Base-by-base conservation (phyloP, 2,113 vertebrate genomes). In the Macrotis lagotis region DNA sequence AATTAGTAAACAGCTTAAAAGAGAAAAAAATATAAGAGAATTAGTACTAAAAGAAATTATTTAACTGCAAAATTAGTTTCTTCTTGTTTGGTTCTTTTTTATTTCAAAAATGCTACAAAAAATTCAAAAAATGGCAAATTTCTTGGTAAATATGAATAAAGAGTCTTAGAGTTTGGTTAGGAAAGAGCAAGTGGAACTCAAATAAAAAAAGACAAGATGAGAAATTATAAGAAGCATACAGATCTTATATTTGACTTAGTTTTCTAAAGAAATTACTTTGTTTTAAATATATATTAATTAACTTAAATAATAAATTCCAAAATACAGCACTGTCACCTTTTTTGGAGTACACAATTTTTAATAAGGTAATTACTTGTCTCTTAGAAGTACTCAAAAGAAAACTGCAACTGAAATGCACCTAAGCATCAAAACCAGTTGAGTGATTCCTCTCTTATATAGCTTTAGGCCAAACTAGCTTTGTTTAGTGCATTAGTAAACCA, bases 401-500 rank as follows among this genome's bases (percentile, higher is more conserved):
- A 66, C 59, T 10, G 0, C 48, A 88, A 92, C 9, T 90, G 19
- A 94, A 74, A 91, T 51, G 50, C 0, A 88, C 19, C 37, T 91
- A 91, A 92, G 90, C 3, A 25, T 52, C 26, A 93, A 94, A 83
- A n/a, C 47, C 47, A 94, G 53, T 74, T 31, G 11, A 66, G 37
- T 37, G 51, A 91, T 4, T 92, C 25, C 6, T 89, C 31, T 48
- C 51, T 92, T 22, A 90, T 7, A 2, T 7, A 91, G n/a, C 50
- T 93, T 47, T 37, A 95, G 49, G 25, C 37, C 50, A 66, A 92
- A 50, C 19, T 2, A 31, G 37, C 88, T 92, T 51, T 91, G 91
- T 59, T 89, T 91, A 50, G 28, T 94, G 37, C 89, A 93, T 95
- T 88, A 96, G 66, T 53, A 91, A 95, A 31, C 48, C 59, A 96